These are phyloP conservation scores for Girardinus metallicus DNA, from an alignment of 2,797 vertebrate genomes.

Conservation along the genomic window DNA sequence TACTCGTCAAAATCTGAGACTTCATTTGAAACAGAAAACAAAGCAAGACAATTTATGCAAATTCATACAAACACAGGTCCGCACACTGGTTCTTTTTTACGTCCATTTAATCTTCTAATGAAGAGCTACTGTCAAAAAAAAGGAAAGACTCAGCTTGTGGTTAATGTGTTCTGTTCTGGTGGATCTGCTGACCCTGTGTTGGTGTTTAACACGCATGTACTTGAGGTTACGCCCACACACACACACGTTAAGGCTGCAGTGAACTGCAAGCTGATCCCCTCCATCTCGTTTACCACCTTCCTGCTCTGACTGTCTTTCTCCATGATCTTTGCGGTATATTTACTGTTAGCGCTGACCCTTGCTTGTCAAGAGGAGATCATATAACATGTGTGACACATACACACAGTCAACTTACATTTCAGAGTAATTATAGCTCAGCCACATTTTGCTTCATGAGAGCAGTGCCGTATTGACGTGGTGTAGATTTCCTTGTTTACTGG, in stretches of 20 bases:
- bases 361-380: slow-evolving; percentile 39
- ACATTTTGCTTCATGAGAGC: slow-evolving; percentile 42
- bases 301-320: slow-evolving; percentile 8
- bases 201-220: slow-evolving; percentile 5
- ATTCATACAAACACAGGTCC: slow-evolving; percentile 1
- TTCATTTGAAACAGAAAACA: slow-evolving; percentile 13
- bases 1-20: background rate
- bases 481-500: slow-evolving; percentile 27
- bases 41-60: slow-evolving; percentile 27
- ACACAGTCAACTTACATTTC: slow-evolving; percentile 12
- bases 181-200: slow-evolving; percentile 11
- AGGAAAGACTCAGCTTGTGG: background rate
- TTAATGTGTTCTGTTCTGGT: background rate
- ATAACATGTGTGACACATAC: slow-evolving; percentile 34
- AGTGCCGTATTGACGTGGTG: slow-evolving; percentile 22
- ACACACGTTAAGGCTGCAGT: slow-evolving; percentile 16
- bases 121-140: background rate
- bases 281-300: background rate
- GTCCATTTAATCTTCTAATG: slow-evolving; percentile 13
- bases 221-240: background rate
- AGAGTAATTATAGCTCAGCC: slow-evolving; percentile 37
- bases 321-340: slow-evolving; percentile 40
- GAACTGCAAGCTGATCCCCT: slow-evolving; percentile 36
- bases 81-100: background rate
- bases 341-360: slow-evolving; percentile 38